Percentiles rank a stretch among this genome's conserved stretches.
phyloP scores from a whole-genome alignment of 2,797 vertebrate species.

The Sciurus vulgaris region DNA sequence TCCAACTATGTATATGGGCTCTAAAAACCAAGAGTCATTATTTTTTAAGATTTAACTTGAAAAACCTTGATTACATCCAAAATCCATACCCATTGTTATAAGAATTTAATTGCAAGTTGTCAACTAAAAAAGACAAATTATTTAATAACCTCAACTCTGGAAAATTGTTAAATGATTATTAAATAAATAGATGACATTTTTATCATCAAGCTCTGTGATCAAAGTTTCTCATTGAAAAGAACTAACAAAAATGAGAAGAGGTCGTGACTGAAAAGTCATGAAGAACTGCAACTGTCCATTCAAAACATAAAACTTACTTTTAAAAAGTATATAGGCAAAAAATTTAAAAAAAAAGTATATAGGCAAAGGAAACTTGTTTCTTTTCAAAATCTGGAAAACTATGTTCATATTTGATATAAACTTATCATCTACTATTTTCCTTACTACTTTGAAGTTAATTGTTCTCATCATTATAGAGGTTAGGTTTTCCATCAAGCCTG shows the following conservation, averaged over 20 bases:
- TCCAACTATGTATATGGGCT: not conserved
- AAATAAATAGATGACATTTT: slow-evolving; percentile 6
- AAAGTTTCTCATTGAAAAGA: not conserved
- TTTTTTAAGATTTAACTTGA: not conserved
- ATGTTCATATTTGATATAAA: not conserved
- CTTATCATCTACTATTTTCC: not conserved
- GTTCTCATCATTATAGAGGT: not conserved
- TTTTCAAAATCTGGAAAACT: not conserved
- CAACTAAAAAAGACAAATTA: not conserved
- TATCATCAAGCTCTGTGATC: not conserved
- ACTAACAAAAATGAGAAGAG: not conserved
- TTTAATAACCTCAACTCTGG: not conserved
- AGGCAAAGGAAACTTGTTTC: not conserved
- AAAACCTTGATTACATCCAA: not conserved
- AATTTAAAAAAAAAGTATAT: not conserved
- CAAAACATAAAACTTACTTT: not conserved
- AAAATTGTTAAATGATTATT: not conserved
- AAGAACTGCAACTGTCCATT: not conserved
- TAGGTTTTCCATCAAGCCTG: not conserved
- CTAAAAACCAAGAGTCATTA: not conserved
- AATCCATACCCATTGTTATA: not conserved
- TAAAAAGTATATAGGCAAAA: not conserved
- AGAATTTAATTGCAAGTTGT: slow-evolving; percentile 11
- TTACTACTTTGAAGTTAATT: not conserved
- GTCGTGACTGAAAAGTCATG: not conserved